These are phyloP conservation scores for Pentalonia nigronervosa DNA, from an alignment of 1,140 invertebrate species.

Conservation along the genomic window DNA sequence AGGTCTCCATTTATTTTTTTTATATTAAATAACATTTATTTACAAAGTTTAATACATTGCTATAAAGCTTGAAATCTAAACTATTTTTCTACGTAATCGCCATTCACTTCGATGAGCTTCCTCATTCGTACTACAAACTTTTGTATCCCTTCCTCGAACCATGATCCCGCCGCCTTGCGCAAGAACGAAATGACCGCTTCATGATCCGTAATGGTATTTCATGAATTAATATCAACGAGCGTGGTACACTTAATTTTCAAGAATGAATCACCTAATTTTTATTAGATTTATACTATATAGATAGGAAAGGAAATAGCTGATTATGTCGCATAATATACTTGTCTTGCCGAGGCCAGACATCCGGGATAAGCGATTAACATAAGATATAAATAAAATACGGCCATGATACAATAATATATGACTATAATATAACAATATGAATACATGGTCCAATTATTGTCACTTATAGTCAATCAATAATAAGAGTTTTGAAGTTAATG, in stretches of 20 bases:
- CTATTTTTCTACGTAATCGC: too few species aligned
- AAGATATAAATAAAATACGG: neutral
- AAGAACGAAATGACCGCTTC: too few species aligned
- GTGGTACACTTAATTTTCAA: neutral
- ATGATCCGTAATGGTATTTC: neutral
- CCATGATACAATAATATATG: too few species aligned
- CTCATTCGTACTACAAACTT: too few species aligned
- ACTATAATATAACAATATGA: too few species aligned
- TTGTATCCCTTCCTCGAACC: too few species aligned
- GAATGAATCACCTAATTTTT: neutral
- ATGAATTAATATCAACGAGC: neutral
- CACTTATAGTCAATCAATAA: neutral
- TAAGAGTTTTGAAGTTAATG: neutral
- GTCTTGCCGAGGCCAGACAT: neutral
- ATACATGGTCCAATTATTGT: neutral
- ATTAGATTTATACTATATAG: neutral
- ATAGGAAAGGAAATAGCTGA: neutral
- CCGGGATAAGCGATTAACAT: neutral
- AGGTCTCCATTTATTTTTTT: too few species aligned
- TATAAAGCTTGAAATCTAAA: too few species aligned
- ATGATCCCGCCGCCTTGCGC: too few species aligned
- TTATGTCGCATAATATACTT: neutral
- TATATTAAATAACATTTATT: too few species aligned
- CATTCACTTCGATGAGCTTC: too few species aligned
- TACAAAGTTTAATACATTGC: too few species aligned